These are phyloP conservation scores for Sitta europaea DNA, from an alignment of 2,113 vertebrate species.

Conservation along the genomic window DNA sequence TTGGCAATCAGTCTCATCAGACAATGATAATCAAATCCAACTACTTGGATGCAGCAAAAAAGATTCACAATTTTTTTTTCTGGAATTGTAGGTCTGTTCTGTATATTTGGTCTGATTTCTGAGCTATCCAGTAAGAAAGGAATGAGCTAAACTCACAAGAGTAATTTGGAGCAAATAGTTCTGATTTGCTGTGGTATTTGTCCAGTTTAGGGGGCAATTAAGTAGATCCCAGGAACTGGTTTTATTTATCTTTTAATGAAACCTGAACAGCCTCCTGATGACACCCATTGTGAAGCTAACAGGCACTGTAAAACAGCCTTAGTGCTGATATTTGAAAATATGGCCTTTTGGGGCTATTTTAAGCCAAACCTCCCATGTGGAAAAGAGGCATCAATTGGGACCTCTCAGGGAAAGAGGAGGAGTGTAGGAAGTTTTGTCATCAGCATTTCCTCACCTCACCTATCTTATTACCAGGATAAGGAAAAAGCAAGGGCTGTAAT, in stretches of 20 bases:
- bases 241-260: slow-evolving; percentile 8
- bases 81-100: neutral
- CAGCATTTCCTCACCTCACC: neutral
- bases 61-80: neutral
- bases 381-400: neutral
- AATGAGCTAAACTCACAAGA: neutral
- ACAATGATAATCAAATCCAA: neutral
- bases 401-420: neutral
- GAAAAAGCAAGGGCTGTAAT: neutral
- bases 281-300: neutral
- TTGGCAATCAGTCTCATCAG: neutral
- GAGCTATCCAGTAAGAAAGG: neutral
- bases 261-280: neutral
- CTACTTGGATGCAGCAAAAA: neutral
- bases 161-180: neutral
- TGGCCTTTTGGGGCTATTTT: neutral
- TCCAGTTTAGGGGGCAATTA: neutral
- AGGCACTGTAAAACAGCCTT: neutral
- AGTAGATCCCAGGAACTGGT: neutral
- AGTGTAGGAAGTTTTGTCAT: neutral
- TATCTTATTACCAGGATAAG: neutral
- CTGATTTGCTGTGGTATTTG: neutral
- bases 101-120: neutral
- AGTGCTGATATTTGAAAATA: neutral
- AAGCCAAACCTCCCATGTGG: neutral